Base-by-base conservation (phyloP, 37 sponge, comb jelly and placozoan genomes). In the Chondrosia reniformis region DNA sequence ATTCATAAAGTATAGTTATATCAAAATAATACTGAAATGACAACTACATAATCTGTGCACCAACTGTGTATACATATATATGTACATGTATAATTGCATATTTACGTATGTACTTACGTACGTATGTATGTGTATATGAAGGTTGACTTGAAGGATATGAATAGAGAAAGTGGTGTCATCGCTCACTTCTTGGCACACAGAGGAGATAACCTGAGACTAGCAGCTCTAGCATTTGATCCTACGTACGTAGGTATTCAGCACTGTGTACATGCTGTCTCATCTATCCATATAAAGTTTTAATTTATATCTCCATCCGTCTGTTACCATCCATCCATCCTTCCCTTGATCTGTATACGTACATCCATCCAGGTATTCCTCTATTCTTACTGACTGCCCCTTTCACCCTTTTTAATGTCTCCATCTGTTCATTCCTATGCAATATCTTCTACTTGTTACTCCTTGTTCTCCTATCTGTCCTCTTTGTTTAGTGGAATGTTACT, bases 401-500 rank as follows among this genome's bases (percentile, higher is more conserved):
- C n/a, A n/a, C n/a, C n/a, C n/a, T n/a, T n/a, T n/a, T n/a, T n/a
- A n/a, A n/a, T n/a, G n/a, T n/a, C n/a, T n/a, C n/a, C n/a, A n/a
- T n/a, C n/a, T n/a, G n/a, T n/a, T n/a, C n/a, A n/a, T n/a, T n/a
- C n/a, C n/a, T n/a, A n/a, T n/a, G n/a, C n/a, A n/a, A n/a, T n/a
- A n/a, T n/a, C n/a, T n/a, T n/a, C n/a, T n/a, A n/a, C n/a, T n/a
- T n/a, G n/a, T n/a, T n/a, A n/a, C n/a, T n/a, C n/a, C n/a, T n/a
- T n/a, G n/a, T n/a, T n/a, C n/a, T n/a, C n/a, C n/a, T n/a, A n/a
- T n/a, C n/a, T n/a, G n/a, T n/a, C n/a, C n/a, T n/a, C n/a, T n/a
- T n/a, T n/a, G n/a, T n/a, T n/a, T n/a, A 96, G 96, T 92, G 98
- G 98, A 0, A 82, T 63, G 65, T 77, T 97, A 63, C 82, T 97